Percentiles rank a stretch among this genome's conserved stretches.
Conservation (phyloP, 2,888 invertebrate genomes). For the Cremastobaeus sp. region DNA sequence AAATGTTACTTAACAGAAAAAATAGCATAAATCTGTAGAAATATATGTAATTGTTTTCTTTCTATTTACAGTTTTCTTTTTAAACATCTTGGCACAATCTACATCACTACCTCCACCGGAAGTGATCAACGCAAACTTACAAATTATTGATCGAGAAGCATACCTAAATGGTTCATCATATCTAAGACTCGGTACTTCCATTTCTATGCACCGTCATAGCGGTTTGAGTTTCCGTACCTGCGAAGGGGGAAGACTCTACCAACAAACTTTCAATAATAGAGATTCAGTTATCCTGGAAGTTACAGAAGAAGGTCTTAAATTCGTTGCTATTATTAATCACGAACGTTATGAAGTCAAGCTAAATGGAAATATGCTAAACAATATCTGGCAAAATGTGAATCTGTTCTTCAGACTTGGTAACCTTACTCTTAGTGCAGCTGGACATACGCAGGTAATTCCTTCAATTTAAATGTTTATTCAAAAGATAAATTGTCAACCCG, state of each 20-base stretch:
- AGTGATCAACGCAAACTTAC: conserved; percentile 16
- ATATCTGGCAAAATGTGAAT: conserved; percentile 89
- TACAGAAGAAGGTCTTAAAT: conserved; percentile 79
- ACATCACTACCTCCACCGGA: conserved; percentile 40
- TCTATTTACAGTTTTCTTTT: conserved; percentile 30
- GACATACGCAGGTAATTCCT: conserved; percentile 81
- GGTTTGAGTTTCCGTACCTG: conserved; percentile 91
- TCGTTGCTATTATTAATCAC: conserved; percentile 78
- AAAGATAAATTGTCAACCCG: no score
- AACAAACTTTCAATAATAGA: conserved; percentile 73
- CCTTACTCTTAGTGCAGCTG: conserved; percentile 80
- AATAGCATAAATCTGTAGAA: no score
- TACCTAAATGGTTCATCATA: conserved; percentile 91
- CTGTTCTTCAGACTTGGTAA: conserved; percentile 83
- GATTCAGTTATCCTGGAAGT: conserved; percentile 76
- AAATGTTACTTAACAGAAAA: background rate
- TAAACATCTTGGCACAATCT: conserved; percentile 24
- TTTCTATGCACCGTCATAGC: conserved; percentile 88
- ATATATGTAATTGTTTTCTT: background rate
- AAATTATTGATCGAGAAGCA: conserved; percentile 82
- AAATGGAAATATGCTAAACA: conserved; percentile 85
- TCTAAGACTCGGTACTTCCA: conserved; percentile 84
- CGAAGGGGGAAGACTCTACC: conserved; percentile 79
- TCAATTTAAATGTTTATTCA: no score
- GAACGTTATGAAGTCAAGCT: conserved; percentile 82